These are phyloP conservation scores for Radopholus similis DNA, from an alignment of 1,140 invertebrate species.

Conservation along the genomic window DNA sequence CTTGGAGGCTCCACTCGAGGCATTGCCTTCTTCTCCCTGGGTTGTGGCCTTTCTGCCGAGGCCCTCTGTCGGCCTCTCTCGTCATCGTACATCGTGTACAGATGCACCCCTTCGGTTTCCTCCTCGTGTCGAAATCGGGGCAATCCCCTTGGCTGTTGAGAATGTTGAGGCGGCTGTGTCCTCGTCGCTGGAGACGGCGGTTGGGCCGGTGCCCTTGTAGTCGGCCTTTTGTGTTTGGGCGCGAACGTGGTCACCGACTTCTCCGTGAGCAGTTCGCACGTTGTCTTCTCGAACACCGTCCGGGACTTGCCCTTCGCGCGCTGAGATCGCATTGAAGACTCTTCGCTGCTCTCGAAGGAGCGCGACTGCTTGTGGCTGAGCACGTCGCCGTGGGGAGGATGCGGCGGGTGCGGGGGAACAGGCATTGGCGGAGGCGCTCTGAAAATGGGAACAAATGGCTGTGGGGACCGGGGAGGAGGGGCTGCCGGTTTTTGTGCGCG, in stretches of 20 bases:
- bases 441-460: neutral
- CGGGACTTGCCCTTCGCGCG: constrained; percentile 18
- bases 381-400: neutral
- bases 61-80: constrained; percentile 2
- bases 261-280: constrained; percentile 24
- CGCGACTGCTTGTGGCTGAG: constrained; percentile 31
- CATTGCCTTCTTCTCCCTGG: neutral
- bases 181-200: no score
- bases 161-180: neutral
- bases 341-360: constrained; percentile 30
- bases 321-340: constrained; percentile 24
- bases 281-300: constrained; percentile 34
- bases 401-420: neutral
- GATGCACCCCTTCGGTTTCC: neutral
- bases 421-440: neutral
- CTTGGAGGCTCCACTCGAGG: neutral
- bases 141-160: constrained; percentile 1
- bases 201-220: neutral
- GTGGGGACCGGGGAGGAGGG: no score
- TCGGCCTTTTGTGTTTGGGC: neutral
- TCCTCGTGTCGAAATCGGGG: neutral
- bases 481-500: no score
- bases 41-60: neutral
- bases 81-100: constrained; percentile 41
- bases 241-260: constrained; percentile 24